Evolutionary conservation across 2,888 invertebrate genomes (phyloP), one percentile per base, ranked within the genome.

Genomic region (Mycalesis mineus): DNA sequence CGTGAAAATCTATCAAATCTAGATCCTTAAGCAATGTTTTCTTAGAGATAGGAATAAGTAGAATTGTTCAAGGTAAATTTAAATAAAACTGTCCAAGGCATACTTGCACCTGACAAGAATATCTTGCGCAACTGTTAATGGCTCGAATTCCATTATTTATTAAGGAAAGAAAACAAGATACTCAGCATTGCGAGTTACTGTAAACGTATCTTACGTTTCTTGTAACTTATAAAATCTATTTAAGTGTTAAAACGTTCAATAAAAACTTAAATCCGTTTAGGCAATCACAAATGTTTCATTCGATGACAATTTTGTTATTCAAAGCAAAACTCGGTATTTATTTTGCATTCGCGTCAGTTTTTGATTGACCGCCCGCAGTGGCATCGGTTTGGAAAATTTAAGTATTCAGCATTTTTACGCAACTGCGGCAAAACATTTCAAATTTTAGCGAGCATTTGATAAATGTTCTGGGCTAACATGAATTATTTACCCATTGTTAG

Each of bases 241-340:
- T 22, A 22, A 2, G 8, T 17, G 9, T 22, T 36, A 49, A 39
- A 39, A 40, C 22, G 9, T 11, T 31, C 39, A 56, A 48, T 15
- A 15, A 40, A 57, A 57, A 50, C 44, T 40, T 49, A 57, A 57
- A 39, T 54, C 40, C 49, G 50, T 60, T 60, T 60, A 51, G 59
- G 53, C 53, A 56, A 54, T 50, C 59, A 45, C 53, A 50, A 60
- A 53, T 42, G 48, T 60, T 61, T 55, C 55, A 49, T 50, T 37
- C 14, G 13, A 39, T 44, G 59, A 53, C 53, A 57, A 51, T 59
- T 61, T 51, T 60, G 37, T 42, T 60, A 59, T 63, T 57, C 57
- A 57, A 57, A 55, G 57, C 55, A 42, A 59, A 55, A 57, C 51
- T 55, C 58, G 31, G 45, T 57, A 63, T 59, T 61, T 63, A 64